Evolutionary conservation across 2,113 vertebrate genomes (phyloP), one percentile per base, ranked within the genome.

Genomic region (Conger conger): DNA sequence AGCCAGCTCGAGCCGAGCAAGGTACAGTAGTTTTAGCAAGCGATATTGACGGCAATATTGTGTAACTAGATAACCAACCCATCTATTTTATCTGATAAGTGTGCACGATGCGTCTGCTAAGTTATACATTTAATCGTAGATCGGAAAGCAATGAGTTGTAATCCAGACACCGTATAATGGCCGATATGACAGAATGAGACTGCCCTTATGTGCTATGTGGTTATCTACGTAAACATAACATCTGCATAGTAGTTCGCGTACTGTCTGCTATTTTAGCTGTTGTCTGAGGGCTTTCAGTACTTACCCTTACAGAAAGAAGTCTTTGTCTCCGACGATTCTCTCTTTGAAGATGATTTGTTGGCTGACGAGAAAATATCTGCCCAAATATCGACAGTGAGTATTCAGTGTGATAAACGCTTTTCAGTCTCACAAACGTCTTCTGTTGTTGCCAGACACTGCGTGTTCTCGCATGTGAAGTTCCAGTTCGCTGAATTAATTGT

Each of bases 301-400:
- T 53, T 7, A n/a, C 38, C 50, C 76, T 1, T 82, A 9, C 18
- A 93, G 91, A 88, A 89, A 50, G 7, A 38, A 1, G 81, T 73
- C 0, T 33, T 83, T 36, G 45, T 90, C 80, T 90, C 89, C 73
- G 90, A 92, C 0, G 92, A 90, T 53, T 88, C 90, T 1, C 82
- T 93, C 40, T 94, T 93, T 79, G 94, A 95, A 38, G 92, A 91
- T 50, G 89, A 93, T 20, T 57, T 87, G 30, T 86, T 88, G n/a
- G 7, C 45, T 1, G 86, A 84, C 6, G 85, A 88, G 0, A 36
- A 87, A n/a, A 80, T 60, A 30, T 18, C 54, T 36, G 73, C 40
- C 17, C 82, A 86, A 0, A 77, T 90, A 0, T 18, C 90, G 13
- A 92, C 93, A 92, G 95, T 95, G 23, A 17, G 82, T 27, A 33